A percentile compares a stretch with the other conserved stretches of the same genome.
phyloP scores from a whole-genome alignment of 2,797 vertebrate genomes.

The Danio tinwini region DNA sequence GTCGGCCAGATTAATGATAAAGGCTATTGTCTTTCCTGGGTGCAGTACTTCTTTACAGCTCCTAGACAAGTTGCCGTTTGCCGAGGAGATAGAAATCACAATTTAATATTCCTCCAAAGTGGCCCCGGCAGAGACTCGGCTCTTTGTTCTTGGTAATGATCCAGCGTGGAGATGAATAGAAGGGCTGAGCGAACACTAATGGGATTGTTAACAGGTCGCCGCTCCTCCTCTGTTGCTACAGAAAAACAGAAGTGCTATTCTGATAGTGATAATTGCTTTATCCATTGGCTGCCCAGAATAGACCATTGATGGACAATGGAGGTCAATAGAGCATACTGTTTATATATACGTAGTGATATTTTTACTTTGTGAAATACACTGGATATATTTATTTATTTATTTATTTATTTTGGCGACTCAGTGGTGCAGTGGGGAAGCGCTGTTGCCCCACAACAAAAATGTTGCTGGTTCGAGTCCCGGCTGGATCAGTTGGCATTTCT shows the following conservation, averaged over 20 bases:
- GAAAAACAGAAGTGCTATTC: constrained; percentile 39
- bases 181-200: constrained; percentile 50
- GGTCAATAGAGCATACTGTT: background rate
- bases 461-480: no score
- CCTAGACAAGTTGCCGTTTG: constrained; percentile 39
- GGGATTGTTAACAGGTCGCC: constrained; percentile 43
- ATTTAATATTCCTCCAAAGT: constrained; percentile 54
- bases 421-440: no score
- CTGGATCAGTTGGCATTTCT: no score
- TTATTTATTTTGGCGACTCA: no score
- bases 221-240: constrained; percentile 53
- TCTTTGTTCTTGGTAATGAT: constrained; percentile 62
- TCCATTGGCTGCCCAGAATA: background rate
- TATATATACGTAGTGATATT: no score
- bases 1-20: constrained; percentile 41
- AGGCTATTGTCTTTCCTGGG: constrained; percentile 41
- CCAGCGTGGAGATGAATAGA: constrained; percentile 53
- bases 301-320: background rate
- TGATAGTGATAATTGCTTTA: background rate
- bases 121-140: constrained; percentile 49
- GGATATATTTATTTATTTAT: no score
- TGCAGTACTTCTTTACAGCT: constrained; percentile 16
- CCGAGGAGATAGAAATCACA: constrained; percentile 26
- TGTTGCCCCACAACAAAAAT: no score
- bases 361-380: no score